These are phyloP conservation scores for Catocala fraxini DNA, from an alignment of 2,888 invertebrate genomes.

Conservation along the genomic window DNA sequence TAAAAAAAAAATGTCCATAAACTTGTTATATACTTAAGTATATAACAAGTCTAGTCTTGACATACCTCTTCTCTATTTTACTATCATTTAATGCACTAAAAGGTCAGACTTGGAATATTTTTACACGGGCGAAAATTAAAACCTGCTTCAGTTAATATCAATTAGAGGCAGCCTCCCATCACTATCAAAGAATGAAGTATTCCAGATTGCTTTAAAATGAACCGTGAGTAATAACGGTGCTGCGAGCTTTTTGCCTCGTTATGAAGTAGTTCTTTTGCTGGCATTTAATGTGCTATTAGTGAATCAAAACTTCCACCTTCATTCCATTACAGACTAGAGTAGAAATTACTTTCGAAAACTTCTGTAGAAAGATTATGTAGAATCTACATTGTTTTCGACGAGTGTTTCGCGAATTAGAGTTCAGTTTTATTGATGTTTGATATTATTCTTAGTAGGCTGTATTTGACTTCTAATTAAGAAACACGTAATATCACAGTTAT, in stretches of 20 bases:
- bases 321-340: conserved; percentile 35
- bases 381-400: neutral
- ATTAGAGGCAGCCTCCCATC: conserved; percentile 25
- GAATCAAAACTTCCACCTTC: conserved; percentile 61
- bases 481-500: too few relatives aligned
- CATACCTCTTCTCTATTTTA: too few relatives aligned
- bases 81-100: too few relatives aligned
- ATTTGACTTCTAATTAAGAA: too few relatives aligned
- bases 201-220: conserved; percentile 64
- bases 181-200: conserved; percentile 57
- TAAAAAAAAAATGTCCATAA: too few relatives aligned
- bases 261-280: conserved; percentile 55
- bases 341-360: conserved; percentile 31
- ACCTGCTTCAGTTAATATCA: conserved; percentile 7
- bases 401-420: neutral
- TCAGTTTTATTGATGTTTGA: too few relatives aligned
- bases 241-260: conserved; percentile 53
- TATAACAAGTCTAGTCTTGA: too few relatives aligned
- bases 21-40: too few relatives aligned
- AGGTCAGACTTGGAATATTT: too few relatives aligned
- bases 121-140: too few relatives aligned
- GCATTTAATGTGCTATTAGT: conserved; percentile 63
- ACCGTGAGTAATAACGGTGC: conserved; percentile 60
- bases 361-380: conserved; percentile 14
- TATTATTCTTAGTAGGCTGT: too few relatives aligned